These are phyloP conservation scores for Prietella phreatophila DNA, from an alignment of 2,113 vertebrate genomes.

Conservation along the genomic window DNA sequence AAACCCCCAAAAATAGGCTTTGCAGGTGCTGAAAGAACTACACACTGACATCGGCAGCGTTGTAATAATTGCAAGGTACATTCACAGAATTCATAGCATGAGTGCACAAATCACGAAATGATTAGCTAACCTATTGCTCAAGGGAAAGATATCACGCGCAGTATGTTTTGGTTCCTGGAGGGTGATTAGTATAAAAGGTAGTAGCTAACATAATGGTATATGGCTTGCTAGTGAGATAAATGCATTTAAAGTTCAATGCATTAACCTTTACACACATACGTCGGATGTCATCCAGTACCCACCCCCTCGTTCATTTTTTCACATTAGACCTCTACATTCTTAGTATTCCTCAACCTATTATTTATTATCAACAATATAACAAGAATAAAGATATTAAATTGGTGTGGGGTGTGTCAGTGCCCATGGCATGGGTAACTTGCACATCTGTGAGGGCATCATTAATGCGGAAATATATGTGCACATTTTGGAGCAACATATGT, in stretches of 20 bases:
- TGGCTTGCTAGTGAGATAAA: background rate
- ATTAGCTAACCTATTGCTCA: background rate
- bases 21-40: background rate
- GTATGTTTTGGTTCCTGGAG: background rate
- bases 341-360: too few relatives aligned
- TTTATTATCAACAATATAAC: too few relatives aligned
- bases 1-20: background rate
- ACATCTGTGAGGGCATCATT: too few relatives aligned
- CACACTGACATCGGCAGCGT: background rate
- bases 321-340: too few relatives aligned
- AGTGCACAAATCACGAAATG: background rate
- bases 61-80: background rate
- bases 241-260: background rate
- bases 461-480: too few relatives aligned
- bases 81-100: background rate
- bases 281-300: too few relatives aligned
- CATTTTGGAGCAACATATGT: too few relatives aligned
- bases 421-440: too few relatives aligned
- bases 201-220: background rate
- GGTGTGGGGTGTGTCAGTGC: too few relatives aligned
- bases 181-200: background rate
- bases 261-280: too few relatives aligned
- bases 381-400: too few relatives aligned
- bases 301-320: too few relatives aligned
- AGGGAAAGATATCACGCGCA: background rate